A percentile compares a stretch with the other conserved stretches of the same genome.
These are phyloP conservation scores for Sebastes cheni DNA, from an alignment of 2,797 vertebrate species.

Conservation along the genomic window DNA sequence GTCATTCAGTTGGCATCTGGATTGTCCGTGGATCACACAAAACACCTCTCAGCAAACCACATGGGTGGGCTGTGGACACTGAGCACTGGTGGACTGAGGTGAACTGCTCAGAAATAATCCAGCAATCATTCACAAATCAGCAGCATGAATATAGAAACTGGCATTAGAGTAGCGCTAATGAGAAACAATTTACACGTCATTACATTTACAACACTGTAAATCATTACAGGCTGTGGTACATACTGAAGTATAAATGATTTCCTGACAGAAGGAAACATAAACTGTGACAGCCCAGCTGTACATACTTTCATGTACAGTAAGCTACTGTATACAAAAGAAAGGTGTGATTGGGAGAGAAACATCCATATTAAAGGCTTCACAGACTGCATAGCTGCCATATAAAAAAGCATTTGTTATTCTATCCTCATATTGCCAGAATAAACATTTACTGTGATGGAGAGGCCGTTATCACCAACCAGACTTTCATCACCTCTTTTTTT, in stretches of 20 bases:
- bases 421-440: conserved; percentile 15
- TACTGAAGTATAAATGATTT: neutral
- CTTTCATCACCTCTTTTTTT: conserved; percentile 23
- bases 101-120: neutral
- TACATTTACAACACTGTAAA: neutral
- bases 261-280: neutral
- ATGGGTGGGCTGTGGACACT: neutral
- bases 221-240: neutral
- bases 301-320: neutral
- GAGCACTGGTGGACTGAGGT: neutral
- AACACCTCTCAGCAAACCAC: neutral
- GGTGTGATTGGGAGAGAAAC: conserved; percentile 2
- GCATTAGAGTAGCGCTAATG: neutral
- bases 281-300: neutral
- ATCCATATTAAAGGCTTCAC: neutral
- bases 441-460: conserved; percentile 43
- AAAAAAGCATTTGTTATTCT: conserved; percentile 18
- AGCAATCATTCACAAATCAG: neutral
- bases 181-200: neutral
- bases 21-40: neutral
- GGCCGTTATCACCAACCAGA: conserved; percentile 19
- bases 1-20: conserved; percentile 6
- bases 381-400: conserved; percentile 1
- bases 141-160: neutral
- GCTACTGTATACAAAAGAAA: neutral